phyloP scores from a whole-genome alignment of 1,140 invertebrate species.

The Lamellibrachia luymesi region DNA sequence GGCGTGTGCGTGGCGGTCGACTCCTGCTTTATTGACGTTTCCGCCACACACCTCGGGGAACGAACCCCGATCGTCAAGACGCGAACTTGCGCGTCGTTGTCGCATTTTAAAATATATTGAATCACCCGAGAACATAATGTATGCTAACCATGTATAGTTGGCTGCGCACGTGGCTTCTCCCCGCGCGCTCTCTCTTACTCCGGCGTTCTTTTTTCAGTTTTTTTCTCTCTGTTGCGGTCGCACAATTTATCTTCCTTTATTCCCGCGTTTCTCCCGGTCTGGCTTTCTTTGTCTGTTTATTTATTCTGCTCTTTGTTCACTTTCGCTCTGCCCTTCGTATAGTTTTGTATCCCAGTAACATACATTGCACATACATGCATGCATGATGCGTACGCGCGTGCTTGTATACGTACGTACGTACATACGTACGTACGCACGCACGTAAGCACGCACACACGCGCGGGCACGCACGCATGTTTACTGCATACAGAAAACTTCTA shows the following conservation, averaged over 20 bases:
- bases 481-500: too few relatives aligned
- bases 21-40: neutral
- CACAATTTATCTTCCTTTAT: neutral
- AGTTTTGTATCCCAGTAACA: too few relatives aligned
- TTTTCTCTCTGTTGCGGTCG: neutral
- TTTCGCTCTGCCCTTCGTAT: neutral
- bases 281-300: too few relatives aligned
- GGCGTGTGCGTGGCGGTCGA: neutral
- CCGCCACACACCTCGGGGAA: neutral
- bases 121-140: neutral
- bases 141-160: neutral
- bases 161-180: neutral
- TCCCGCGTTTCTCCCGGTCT: too few relatives aligned
- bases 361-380: too few relatives aligned
- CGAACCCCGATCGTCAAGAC: neutral
- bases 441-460: neutral
- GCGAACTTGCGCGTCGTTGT: neutral
- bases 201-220: neutral
- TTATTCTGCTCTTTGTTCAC: neutral
- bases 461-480: neutral
- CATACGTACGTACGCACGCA: neutral
- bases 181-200: neutral
- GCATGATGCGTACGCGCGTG: neutral
- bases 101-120: neutral
- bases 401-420: neutral